phyloP scores from a whole-genome alignment of 37 sponge, comb jelly and placozoan genomes.

The Halichondria panicea region DNA sequence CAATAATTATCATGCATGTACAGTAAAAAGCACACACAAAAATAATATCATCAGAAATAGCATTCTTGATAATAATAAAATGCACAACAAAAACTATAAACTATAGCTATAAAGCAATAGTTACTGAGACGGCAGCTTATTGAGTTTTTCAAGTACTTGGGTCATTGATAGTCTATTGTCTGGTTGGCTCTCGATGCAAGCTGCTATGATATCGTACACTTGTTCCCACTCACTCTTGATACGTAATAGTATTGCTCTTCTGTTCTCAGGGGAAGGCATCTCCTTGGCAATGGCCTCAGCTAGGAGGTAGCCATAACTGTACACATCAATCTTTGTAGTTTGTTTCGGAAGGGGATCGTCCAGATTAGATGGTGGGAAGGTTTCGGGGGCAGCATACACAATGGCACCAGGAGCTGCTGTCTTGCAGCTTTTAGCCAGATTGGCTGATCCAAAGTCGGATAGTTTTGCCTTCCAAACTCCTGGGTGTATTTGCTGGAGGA shows the following conservation, averaged over 20 bases:
- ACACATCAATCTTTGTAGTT: slow-evolving; percentile 75
- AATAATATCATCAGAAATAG: too few relatives aligned
- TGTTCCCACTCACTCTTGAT: background rate
- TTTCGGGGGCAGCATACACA: slow-evolving; percentile 73
- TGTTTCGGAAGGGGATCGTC: slow-evolving; percentile 7
- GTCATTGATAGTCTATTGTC: slow-evolving; percentile 32
- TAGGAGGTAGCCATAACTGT: slow-evolving; percentile 76
- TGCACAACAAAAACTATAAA: too few relatives aligned
- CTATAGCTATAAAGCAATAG: too few relatives aligned
- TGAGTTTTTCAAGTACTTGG: slow-evolving; percentile 1
- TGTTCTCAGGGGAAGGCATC: slow-evolving; percentile 36
- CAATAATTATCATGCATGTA: too few relatives aligned
- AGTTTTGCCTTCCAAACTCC: slow-evolving; percentile 62
- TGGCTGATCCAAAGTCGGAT: slow-evolving; percentile 79
- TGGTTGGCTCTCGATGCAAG: slow-evolving; percentile 13
- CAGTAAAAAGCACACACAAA: too few relatives aligned
- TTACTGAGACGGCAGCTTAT: too few relatives aligned
- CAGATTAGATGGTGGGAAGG: background rate
- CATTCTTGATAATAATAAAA: too few relatives aligned
- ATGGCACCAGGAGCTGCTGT: slow-evolving; percentile 51
- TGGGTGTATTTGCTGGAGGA: slow-evolving; percentile 20
- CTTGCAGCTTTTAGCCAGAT: slow-evolving; percentile 8
- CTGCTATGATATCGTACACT: slow-evolving; percentile 1
- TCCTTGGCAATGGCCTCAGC: slow-evolving; percentile 30
- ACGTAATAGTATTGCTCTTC: background rate